These are phyloP conservation scores for Anastrepha obliqua DNA, from an alignment of 1,140 invertebrate species.

Conservation along the genomic window DNA sequence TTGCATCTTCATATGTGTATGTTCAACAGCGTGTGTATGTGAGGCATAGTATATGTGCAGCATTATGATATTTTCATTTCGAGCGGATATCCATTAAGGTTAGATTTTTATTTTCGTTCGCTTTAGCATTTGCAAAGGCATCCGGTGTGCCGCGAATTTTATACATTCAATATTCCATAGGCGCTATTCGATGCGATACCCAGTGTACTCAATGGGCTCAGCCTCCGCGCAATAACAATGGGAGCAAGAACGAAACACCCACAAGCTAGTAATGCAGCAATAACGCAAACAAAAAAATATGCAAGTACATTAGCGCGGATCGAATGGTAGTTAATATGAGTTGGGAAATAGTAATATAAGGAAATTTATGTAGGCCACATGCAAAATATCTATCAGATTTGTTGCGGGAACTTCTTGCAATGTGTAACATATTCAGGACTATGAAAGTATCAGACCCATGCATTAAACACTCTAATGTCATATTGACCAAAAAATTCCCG, in stretches of 20 bases:
- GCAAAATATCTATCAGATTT: too few species aligned
- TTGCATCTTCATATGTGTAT: too few species aligned
- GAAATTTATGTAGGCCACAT: too few species aligned
- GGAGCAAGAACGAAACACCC: background rate
- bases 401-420: too few species aligned
- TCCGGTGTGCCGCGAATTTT: slow-evolving; percentile 51
- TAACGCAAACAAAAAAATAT: background rate
- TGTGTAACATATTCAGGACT: too few species aligned
- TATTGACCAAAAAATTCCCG: too few species aligned
- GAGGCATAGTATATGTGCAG: background rate
- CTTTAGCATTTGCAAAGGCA: slow-evolving; percentile 20
- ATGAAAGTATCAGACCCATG: too few species aligned
- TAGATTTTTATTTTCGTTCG: slow-evolving; percentile 43
- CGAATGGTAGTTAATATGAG: background rate
- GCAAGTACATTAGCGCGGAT: background rate
- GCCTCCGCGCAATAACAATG: background rate
- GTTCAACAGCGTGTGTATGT: too few species aligned
- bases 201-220: background rate
- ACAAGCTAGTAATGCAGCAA: background rate
- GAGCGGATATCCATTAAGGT: slow-evolving; percentile 52
- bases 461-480: too few species aligned
- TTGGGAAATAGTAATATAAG: too few species aligned
- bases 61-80: background rate
- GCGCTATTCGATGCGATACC: background rate
- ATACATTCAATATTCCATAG: slow-evolving; percentile 41